Evolutionary conservation across 2,888 invertebrate genomes (phyloP).

Genomic region (Cheilosia scutellata): DNA sequence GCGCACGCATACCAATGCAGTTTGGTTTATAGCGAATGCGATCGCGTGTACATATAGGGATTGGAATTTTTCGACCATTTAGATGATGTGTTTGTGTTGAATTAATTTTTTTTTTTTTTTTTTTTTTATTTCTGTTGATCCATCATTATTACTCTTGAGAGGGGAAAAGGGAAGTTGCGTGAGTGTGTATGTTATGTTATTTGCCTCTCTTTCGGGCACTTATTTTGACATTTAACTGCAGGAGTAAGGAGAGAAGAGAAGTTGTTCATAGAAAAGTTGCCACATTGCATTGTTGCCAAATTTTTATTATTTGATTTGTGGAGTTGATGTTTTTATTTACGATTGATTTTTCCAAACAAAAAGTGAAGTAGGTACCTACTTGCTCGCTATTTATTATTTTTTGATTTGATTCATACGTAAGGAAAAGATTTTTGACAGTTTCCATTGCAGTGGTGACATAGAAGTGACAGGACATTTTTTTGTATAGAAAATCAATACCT

Average conservation of each 20-base stretch:
- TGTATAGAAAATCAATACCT: too few species aligned
- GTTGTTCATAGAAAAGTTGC: conserved; percentile 42
- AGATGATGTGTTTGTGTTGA: conserved; percentile 22
- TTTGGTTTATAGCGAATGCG: conserved; percentile 26
- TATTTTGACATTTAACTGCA: conserved; percentile 68
- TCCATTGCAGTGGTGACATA: too few species aligned
- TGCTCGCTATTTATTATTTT: too few species aligned
- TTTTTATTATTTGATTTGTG: conserved; percentile 25
- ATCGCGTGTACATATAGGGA: conserved; percentile 65
- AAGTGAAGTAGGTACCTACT: too few species aligned
- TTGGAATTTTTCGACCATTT: conserved; percentile 75
- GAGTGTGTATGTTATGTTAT: conserved; percentile 48
- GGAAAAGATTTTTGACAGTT: too few species aligned
- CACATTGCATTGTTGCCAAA: conserved; percentile 69
- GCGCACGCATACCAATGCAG: conserved; percentile 37
- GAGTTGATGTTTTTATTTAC: conserved; percentile 36
- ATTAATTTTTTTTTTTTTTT: conserved; percentile 29
- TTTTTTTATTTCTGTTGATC: not conserved
- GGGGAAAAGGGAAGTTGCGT: conserved; percentile 27
- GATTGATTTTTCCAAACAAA: not conserved
- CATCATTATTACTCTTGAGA: not conserved
- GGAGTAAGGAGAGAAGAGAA: conserved; percentile 16
- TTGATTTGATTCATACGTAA: too few species aligned
- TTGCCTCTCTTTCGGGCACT: conserved; percentile 51
- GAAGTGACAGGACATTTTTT: too few species aligned